Evolutionary conservation across 2,888 invertebrate species (phyloP).

Genomic region (Drosophila subquinaria): DNA sequence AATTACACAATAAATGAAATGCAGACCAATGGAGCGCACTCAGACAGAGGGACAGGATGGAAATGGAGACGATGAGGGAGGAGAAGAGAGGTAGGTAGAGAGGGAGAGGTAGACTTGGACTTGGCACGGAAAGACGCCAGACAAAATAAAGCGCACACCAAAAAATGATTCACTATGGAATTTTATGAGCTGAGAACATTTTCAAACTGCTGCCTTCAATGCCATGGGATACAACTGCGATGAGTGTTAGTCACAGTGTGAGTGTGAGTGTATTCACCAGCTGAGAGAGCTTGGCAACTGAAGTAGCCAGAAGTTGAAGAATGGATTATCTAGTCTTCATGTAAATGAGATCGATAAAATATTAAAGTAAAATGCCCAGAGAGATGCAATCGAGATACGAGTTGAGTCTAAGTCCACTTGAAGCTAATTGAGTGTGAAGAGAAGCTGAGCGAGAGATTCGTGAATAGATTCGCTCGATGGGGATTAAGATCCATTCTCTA

Average conservation of each 20-base stretch:
- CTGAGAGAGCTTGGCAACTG: conserved; percentile 50
- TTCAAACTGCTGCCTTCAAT: conserved; percentile 58
- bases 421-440: conserved; percentile 81
- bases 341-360: conserved; percentile 79
- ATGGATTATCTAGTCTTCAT: conserved; percentile 54
- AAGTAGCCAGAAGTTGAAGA: conserved; percentile 55
- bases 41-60: conserved; percentile 16
- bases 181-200: conserved; percentile 82
- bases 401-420: conserved; percentile 21
- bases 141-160: conserved; percentile 54
- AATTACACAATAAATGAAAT: conserved; percentile 82
- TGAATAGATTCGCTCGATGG: conserved; percentile 9
- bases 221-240: conserved; percentile 58
- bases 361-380: conserved; percentile 68
- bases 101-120: not conserved
- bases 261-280: conserved; percentile 37
- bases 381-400: conserved; percentile 58
- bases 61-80: not conserved
- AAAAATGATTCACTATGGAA: conserved; percentile 78
- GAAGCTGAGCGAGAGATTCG: conserved; percentile 34
- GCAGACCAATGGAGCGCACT: conserved; percentile 72
- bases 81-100: not conserved
- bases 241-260: conserved; percentile 14
- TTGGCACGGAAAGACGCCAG: conserved; percentile 51
- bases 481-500: conserved; percentile 19